These are phyloP conservation scores for Bufotes viridis DNA, from an alignment of 2,797 vertebrate genomes.

Conservation along the genomic window DNA sequence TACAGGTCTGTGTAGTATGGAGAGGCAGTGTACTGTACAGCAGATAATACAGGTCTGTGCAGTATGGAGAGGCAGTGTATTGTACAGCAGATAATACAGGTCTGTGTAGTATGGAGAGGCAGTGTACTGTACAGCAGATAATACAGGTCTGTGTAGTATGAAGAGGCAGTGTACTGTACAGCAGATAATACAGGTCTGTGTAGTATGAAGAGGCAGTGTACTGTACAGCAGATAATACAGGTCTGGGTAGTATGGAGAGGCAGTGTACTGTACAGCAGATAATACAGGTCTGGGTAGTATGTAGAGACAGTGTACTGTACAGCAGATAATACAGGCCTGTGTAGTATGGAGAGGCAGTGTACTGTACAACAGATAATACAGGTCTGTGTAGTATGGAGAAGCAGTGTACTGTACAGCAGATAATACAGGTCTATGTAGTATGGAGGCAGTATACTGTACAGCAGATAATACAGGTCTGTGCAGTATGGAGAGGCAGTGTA, in stretches of 20 bases:
- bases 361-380: neutral
- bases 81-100: neutral
- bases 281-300: too few species aligned
- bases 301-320: neutral
- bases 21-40: neutral
- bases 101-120: neutral
- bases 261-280: neutral
- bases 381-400: neutral
- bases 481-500: neutral
- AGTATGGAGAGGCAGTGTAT: neutral
- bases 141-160: neutral
- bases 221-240: conserved; percentile 4
- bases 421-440: neutral
- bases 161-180: neutral
- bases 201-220: neutral
- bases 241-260: neutral
- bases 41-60: neutral
- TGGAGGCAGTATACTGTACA: neutral
- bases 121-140: neutral
- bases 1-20: neutral
- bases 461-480: neutral
- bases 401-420: neutral
- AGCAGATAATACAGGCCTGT: neutral
- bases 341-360: neutral
- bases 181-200: neutral